phyloP scores from a whole-genome alignment of 1,140 invertebrate species.

The Drosophila gunungcola region DNA sequence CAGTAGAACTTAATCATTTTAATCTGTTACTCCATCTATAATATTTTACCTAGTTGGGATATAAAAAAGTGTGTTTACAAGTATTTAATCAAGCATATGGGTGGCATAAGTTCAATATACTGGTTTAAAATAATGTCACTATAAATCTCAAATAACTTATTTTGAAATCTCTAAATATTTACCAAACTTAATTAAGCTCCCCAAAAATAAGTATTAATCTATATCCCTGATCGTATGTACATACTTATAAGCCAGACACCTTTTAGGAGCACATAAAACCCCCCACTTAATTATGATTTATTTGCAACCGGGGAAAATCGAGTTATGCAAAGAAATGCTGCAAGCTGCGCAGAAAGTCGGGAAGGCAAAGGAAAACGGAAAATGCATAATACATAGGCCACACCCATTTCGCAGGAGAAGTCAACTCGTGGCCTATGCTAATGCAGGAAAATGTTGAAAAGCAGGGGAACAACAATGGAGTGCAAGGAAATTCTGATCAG shows the following conservation, averaged over 20 bases:
- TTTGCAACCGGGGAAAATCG: constrained; percentile 2
- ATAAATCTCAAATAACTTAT: too few relatives aligned
- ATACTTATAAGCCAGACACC: constrained; percentile 14
- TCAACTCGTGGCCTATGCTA: constrained; percentile 57
- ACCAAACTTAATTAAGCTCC: too few relatives aligned
- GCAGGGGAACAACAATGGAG: constrained; percentile 52
- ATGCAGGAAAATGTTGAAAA: constrained; percentile 46
- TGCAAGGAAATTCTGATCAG: constrained; percentile 45
- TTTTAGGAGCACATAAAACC: constrained; percentile 10
- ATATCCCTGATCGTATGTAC: background rate
- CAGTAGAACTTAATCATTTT: too few relatives aligned
- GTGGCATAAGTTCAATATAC: too few relatives aligned
- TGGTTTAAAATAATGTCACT: background rate
- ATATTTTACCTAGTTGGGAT: too few relatives aligned
- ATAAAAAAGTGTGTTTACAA: too few relatives aligned
- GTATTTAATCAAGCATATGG: too few relatives aligned
- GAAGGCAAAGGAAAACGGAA: background rate
- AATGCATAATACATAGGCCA: constrained; percentile 57
- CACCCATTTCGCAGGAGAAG: constrained; percentile 57
- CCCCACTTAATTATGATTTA: constrained; percentile 46
- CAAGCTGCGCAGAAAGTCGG: constrained; percentile 28
- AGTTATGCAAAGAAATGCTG: constrained; percentile 20
- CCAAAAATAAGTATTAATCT: background rate
- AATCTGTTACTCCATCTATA: too few relatives aligned
- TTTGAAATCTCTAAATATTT: too few relatives aligned